Conservation (phyloP, 1,140 invertebrate species). For the Delia radicum region DNA sequence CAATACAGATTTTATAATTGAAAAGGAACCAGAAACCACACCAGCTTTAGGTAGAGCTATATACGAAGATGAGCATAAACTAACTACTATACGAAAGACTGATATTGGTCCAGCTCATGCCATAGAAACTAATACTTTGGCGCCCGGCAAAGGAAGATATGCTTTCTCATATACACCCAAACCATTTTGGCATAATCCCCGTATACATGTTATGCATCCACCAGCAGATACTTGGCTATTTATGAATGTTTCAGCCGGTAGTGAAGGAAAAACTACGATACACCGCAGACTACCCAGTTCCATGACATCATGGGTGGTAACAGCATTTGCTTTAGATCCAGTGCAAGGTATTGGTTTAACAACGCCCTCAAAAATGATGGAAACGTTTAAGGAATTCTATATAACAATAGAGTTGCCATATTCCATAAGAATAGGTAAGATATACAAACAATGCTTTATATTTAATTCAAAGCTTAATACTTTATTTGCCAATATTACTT, state of each 20-base stretch:
- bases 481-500: neutral
- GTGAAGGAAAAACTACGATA: slow-evolving; percentile 55
- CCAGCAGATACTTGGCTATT: slow-evolving; percentile 83
- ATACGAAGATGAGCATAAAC: slow-evolving; percentile 42
- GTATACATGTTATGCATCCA: slow-evolving; percentile 73
- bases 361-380: slow-evolving; percentile 68
- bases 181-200: slow-evolving; percentile 75
- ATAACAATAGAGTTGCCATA: slow-evolving; percentile 81
- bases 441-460: neutral
- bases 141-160: slow-evolving; percentile 82
- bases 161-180: slow-evolving; percentile 84
- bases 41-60: slow-evolving; percentile 34
- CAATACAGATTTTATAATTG: slow-evolving; percentile 48
- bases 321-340: slow-evolving; percentile 88
- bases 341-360: slow-evolving; percentile 83
- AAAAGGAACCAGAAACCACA: slow-evolving; percentile 43
- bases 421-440: slow-evolving; percentile 75
- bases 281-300: slow-evolving; percentile 73
- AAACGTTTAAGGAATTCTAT: slow-evolving; percentile 87
- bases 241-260: slow-evolving; percentile 73
- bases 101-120: slow-evolving; percentile 54
- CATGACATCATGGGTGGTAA: slow-evolving; percentile 89
- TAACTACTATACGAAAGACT: slow-evolving; percentile 48
- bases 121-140: slow-evolving; percentile 67
- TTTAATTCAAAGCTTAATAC: neutral